These are phyloP conservation scores for Hippocampus guttulatus DNA, from an alignment of 2,113 vertebrate species.

Conservation along the genomic window DNA sequence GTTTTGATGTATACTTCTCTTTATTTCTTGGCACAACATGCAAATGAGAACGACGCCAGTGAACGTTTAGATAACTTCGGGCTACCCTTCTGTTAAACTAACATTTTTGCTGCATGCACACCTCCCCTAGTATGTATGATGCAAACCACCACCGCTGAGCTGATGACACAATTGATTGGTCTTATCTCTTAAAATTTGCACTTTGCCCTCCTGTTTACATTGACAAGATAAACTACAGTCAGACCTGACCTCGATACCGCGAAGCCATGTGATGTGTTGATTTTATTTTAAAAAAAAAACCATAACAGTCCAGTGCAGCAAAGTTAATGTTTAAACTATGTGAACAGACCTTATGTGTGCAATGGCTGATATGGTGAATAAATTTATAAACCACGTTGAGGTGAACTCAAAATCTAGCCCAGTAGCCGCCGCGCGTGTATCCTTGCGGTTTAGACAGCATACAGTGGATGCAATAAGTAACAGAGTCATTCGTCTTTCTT, in stretches of 20 bases:
- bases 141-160: neutral
- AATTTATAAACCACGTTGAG: slow-evolving; percentile 9
- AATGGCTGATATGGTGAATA: slow-evolving; percentile 42
- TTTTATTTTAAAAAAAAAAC: slow-evolving; percentile 28
- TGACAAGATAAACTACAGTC: slow-evolving; percentile 16
- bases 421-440: neutral
- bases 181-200: slow-evolving; percentile 40
- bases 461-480: neutral
- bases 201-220: slow-evolving; percentile 35
- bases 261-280: neutral
- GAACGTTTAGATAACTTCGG: neutral
- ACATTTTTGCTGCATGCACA: slow-evolving; percentile 9
- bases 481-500: neutral
- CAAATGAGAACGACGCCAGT: neutral
- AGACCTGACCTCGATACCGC: neutral
- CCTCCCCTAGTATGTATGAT: neutral
- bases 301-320: slow-evolving; percentile 16
- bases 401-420: neutral
- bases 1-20: neutral
- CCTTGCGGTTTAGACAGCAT: neutral
- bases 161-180: slow-evolving; percentile 32
- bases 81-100: neutral
- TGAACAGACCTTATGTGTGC: slow-evolving; percentile 46
- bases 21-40: neutral
- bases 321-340: slow-evolving; percentile 59